Percentiles rank a stretch among this genome's conserved stretches.
phyloP scores from a whole-genome alignment of 2,113 vertebrate genomes.

The Leptosomus discolor region DNA sequence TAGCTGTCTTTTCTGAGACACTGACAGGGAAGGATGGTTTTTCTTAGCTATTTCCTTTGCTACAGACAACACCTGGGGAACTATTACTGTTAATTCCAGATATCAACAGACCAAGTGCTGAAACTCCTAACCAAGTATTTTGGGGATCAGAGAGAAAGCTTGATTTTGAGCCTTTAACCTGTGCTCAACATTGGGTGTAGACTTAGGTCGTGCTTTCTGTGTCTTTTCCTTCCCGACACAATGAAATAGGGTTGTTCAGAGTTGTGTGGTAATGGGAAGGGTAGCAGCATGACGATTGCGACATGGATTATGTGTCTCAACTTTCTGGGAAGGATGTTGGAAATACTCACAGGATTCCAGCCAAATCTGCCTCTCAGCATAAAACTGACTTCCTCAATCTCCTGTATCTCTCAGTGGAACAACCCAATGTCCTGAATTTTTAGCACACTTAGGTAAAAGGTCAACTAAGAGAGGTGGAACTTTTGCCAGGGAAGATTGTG shows the following conservation, averaged over 20 bases:
- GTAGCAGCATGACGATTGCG: neutral
- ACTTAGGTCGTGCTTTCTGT: neutral
- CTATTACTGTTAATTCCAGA: neutral
- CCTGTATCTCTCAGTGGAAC: neutral
- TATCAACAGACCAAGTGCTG: neutral
- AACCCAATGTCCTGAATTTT: neutral
- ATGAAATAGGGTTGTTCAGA: neutral
- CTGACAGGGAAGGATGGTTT: neutral
- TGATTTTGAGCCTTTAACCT: neutral
- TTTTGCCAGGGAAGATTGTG: neutral
- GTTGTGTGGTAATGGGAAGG: accelerated
- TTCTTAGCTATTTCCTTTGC: neutral
- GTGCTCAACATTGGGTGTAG: neutral
- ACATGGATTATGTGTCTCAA: accelerated
- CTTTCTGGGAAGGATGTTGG: neutral
- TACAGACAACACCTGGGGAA: neutral
- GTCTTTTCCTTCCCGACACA: neutral
- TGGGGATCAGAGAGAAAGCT: neutral
- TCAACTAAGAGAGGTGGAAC: neutral
- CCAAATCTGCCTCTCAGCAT: neutral
- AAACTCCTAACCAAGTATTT: neutral
- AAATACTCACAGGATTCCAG: neutral
- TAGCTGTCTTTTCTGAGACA: neutral
- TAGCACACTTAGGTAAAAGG: neutral
- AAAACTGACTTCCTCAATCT: neutral